Evolutionary conservation across 2,888 invertebrate genomes (phyloP).

Genomic region (Prosopocoilus inquinatus): DNA sequence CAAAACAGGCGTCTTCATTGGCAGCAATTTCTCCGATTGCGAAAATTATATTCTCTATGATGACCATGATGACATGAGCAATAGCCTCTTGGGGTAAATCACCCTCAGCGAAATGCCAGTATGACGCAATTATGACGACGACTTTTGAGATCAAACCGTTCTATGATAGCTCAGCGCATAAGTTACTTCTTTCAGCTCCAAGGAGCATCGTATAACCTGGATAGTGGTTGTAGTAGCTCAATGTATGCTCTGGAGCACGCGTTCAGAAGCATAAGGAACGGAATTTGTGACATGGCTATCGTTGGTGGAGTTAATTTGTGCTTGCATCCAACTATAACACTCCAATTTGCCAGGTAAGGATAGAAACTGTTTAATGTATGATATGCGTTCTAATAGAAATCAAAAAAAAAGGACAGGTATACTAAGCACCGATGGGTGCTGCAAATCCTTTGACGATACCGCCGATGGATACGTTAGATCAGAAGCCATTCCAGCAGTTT

Average conservation of each 20-base stretch:
- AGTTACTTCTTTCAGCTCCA: slow-evolving; percentile 85
- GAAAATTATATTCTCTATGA: slow-evolving; percentile 59
- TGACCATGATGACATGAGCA: slow-evolving; percentile 12
- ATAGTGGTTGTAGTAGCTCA: slow-evolving; percentile 95
- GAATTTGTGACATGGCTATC: slow-evolving; percentile 84
- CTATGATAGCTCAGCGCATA: slow-evolving; percentile 89
- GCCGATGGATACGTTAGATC: slow-evolving; percentile 81
- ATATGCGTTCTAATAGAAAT: too few species aligned
- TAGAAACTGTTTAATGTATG: too few species aligned
- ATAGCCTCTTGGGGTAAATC: slow-evolving; percentile 53
- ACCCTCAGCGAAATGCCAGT: neutral
- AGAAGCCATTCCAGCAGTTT: slow-evolving; percentile 70
- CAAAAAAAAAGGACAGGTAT: slow-evolving; percentile 60
- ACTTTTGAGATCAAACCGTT: slow-evolving; percentile 70
- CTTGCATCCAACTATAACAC: slow-evolving; percentile 81
- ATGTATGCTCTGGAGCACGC: slow-evolving; percentile 83
- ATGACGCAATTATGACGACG: too few species aligned
- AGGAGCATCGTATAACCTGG: slow-evolving; percentile 85
- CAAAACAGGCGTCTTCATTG: slow-evolving; percentile 76
- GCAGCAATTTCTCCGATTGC: slow-evolving; percentile 73
- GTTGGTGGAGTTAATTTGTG: slow-evolving; percentile 86
- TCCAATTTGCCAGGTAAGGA: slow-evolving; percentile 73
- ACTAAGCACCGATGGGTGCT: slow-evolving; percentile 79
- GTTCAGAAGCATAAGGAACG: slow-evolving; percentile 72
- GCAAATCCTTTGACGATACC: slow-evolving; percentile 85